These are phyloP conservation scores for Manis javanica DNA, from an alignment of 2,797 vertebrate species.

Conservation along the genomic window DNA sequence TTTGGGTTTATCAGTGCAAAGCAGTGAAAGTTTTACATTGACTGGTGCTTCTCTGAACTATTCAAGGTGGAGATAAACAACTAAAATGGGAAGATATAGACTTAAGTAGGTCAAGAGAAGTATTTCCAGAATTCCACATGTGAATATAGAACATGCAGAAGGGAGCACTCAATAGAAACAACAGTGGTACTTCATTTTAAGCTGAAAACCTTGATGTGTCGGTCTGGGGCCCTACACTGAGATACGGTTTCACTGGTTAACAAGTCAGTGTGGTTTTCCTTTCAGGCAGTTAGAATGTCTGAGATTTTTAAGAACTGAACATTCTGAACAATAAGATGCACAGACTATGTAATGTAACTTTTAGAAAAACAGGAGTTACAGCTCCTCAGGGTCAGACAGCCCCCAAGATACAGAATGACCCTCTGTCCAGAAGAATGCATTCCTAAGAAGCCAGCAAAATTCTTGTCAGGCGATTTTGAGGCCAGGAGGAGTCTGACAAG, in stretches of 20 bases:
- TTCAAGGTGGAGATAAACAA: neutral
- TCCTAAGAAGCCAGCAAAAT: neutral
- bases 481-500: neutral
- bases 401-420: neutral
- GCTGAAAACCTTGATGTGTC: neutral
- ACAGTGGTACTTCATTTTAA: neutral
- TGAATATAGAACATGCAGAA: neutral
- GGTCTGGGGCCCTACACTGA: neutral
- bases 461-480: neutral
- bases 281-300: neutral
- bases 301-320: neutral
- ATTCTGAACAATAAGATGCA: neutral
- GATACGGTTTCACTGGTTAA: neutral
- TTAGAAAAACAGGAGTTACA: neutral
- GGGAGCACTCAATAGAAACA: neutral
- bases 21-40: slow-evolving; percentile 21
- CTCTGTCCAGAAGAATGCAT: neutral
- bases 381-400: neutral
- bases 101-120: neutral
- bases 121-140: neutral
- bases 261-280: neutral
- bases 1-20: slow-evolving; percentile 34
- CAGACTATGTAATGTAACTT: neutral
- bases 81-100: neutral
- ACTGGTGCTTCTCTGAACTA: neutral